phyloP scores from a whole-genome alignment of 2,888 invertebrate species.

The Heliconius aoede region DNA sequence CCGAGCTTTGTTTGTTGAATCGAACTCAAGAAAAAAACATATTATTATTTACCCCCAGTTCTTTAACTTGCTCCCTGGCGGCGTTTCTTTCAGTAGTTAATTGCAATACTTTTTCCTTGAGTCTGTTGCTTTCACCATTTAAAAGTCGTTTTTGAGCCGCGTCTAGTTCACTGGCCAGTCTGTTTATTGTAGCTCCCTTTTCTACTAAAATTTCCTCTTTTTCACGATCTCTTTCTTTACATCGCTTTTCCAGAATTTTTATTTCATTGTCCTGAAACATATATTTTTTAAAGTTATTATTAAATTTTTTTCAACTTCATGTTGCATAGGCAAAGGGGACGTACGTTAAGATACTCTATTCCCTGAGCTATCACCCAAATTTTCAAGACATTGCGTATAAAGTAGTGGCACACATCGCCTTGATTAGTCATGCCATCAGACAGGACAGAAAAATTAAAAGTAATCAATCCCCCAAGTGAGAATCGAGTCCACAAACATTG shows the following conservation, averaged over 20 bases:
- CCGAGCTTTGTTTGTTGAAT: background rate
- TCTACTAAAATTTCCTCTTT: constrained; percentile 85
- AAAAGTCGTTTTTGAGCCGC: constrained; percentile 83
- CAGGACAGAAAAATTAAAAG: no score
- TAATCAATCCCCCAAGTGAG: no score
- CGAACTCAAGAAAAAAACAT: constrained; percentile 6
- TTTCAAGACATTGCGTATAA: no score
- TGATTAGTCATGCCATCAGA: no score
- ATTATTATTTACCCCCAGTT: constrained; percentile 69
- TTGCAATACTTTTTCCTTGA: constrained; percentile 77
- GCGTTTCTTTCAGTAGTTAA: constrained; percentile 77
- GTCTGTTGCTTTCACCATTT: constrained; percentile 63
- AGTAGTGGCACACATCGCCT: no score
- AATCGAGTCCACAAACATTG: no score
- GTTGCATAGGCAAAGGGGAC: background rate
- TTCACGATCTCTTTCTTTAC: constrained; percentile 83
- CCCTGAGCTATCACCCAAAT: no score
- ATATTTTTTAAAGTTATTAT: background rate
- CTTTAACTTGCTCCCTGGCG: constrained; percentile 80
- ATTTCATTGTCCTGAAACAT: constrained; percentile 76
- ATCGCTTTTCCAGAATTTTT: constrained; percentile 79
- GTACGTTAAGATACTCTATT: no score
- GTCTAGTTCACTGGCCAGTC: constrained; percentile 84
- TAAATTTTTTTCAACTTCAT: no score
- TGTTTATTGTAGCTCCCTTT: constrained; percentile 85